Evolutionary conservation across 2,797 vertebrate genomes (phyloP).

Genomic region (Odontamblyopus rebecca): DNA sequence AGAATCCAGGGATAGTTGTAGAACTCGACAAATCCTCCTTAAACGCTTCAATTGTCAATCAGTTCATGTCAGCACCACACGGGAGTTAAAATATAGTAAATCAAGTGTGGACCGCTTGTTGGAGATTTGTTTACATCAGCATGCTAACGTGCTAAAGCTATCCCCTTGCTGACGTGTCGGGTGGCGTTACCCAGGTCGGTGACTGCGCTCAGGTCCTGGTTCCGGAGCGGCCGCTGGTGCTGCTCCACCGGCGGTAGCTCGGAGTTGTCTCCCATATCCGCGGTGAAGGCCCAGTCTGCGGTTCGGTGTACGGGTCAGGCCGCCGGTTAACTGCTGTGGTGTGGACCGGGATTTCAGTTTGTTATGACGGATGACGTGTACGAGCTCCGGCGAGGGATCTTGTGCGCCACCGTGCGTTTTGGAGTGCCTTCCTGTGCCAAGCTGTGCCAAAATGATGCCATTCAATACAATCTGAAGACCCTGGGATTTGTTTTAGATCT

Average conservation of each 20-base stretch:
- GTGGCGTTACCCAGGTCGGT: not conserved
- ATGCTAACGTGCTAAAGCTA: conserved; percentile 8
- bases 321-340: not conserved
- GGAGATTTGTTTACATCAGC: not conserved
- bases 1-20: not conserved
- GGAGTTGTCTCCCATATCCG: not conserved
- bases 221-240: not conserved
- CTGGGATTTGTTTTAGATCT: too few relatives aligned
- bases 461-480: too few relatives aligned
- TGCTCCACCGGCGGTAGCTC: conserved; percentile 9
- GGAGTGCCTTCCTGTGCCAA: not conserved
- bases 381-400: not conserved
- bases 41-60: not conserved
- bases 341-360: not conserved
- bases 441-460: too few relatives aligned
- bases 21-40: not conserved
- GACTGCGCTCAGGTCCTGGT: not conserved
- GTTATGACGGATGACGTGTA: conserved; percentile 7
- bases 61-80: not conserved
- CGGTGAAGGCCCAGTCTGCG: not conserved
- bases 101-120: not conserved
- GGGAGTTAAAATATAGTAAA: too few relatives aligned
- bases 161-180: not conserved
- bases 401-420: not conserved
- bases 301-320: not conserved